Base-by-base conservation (phyloP, 2,888 invertebrate genomes). In the Geophilus truncorum region DNA sequence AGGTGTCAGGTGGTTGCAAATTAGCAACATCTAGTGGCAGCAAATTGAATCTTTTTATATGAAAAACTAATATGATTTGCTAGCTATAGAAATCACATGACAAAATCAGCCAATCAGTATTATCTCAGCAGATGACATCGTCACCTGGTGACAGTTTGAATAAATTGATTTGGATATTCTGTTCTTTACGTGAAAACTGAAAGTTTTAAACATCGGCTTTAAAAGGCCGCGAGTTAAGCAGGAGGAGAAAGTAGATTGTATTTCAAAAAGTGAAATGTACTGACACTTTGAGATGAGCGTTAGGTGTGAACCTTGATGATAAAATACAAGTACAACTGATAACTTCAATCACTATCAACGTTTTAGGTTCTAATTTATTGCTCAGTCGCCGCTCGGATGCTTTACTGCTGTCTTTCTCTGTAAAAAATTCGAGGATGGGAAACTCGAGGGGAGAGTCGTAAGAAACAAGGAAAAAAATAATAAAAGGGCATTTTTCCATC, bases 311-410 rank as follows among this genome's bases (percentile, higher is more conserved):
- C 62, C 25, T 62, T 62, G 62, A 7, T 62, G 62, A 62, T 62
- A 62, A 62, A 62, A 62, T 62, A 62, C 62, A 62, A 62, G 62
- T 62, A 62, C 25, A 62, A 62, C 62, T 25, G 62, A 62, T 62
- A 62, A 62, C 62, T 62, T 62, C 25, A 62, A 62, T 62, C 62
- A 62, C 62, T 28, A 62, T 62, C 62, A 62, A 62, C 62, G 23
- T 62, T 62, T 62, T 25, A 62, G 62, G 62, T 62, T 62, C 62
- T 62, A 62, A 62, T 62, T 62, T 62, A 62, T 62, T 25, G 62
- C 62, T 25, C 62, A 25, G n/a, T 45, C 45, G 32, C 18, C 18
- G 1, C 62, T 28, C 6, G 23, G 23, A 23, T 25, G 25, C 62
- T 62, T 62, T 62, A 62, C 62, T 62, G 15, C 62, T 62, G 62